A percentile compares a stretch with the other conserved stretches of the same genome.
Evolutionary conservation across 2,797 vertebrate species (phyloP).

Genomic region (Liparis tanakae): DNA sequence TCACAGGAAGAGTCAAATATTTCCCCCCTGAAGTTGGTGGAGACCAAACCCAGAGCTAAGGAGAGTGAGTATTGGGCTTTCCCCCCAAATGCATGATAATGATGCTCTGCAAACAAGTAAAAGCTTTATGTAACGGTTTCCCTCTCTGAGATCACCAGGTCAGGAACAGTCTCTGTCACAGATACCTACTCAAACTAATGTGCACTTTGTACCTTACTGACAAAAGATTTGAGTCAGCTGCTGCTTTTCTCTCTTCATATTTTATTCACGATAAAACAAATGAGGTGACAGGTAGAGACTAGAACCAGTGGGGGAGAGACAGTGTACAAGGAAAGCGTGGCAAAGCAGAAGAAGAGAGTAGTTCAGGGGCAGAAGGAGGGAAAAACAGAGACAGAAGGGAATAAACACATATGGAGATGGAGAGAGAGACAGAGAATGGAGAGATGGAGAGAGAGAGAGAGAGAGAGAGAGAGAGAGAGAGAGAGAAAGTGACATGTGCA

Average conservation of each 20-base stretch:
- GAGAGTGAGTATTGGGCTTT: background rate
- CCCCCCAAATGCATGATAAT: background rate
- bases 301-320: background rate
- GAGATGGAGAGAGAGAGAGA: conserved; percentile 30
- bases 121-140: background rate
- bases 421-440: conserved; percentile 11
- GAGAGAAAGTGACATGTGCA: conserved; percentile 49
- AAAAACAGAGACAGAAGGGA: conserved; percentile 27
- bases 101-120: background rate
- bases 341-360: conserved; percentile 36
- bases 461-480: background rate
- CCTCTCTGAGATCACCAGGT: background rate
- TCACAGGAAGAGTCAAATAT: background rate
- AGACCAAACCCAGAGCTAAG: background rate
- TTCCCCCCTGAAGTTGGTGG: background rate
- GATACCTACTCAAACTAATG: background rate
- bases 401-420: conserved; percentile 47
- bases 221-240: background rate
- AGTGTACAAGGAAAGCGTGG: conserved; percentile 43
- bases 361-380: conserved; percentile 35
- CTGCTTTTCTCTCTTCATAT: background rate
- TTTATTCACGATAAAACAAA: background rate
- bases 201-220: background rate
- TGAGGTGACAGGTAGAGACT: background rate
- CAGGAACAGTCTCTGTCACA: background rate